Evolutionary conservation across 2,113 vertebrate genomes (phyloP), one percentile per base, ranked within the genome.

Genomic region (Glaucidium brasilianum): DNA sequence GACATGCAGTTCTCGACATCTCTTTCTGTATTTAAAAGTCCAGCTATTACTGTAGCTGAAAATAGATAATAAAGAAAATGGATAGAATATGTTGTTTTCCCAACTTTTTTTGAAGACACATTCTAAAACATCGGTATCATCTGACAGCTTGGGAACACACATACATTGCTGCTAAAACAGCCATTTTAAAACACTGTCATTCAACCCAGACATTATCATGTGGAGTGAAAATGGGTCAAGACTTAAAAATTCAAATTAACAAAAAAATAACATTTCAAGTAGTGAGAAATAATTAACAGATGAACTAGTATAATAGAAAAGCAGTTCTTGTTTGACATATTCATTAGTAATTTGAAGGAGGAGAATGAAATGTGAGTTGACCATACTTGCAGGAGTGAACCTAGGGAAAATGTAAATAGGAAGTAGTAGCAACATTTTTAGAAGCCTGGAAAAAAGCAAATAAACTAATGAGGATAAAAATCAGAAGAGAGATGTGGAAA

Each of bases 21-120:
- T 77, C 34, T 87, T 94, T 77, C 80, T 68, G 20, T 88, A 73
- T 95, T 89, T 79, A 88, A 91, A 96, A 97, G 39, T 76, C 72
- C 77, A 94, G 66, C 34, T 20, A 66, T 75, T 68, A 59, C 56
- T 60, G 59, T 62, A 55, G 59, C 34, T 52, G 35, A 88, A 93
- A 79, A 75, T 1, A 47, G 35, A 62, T 30, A 92, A 72, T 50
- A 43, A 49, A 62, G 56, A 96, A 95, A 89, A 91, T 37, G 60
- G 47, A 53, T 29, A 72, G 20, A 55, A 30, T 11, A 34, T 76
- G 37, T 68, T 82, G 15, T 59, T 85, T 74, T 59, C 56, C 41
- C 23, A 82, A 19, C 23, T 87, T 87, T 71, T 71, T 74, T 39
- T 55, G 59, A 84, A 66, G 37, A 32, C 12, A 16, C 26, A 6